Evolutionary conservation across 2,113 vertebrate genomes (phyloP), one percentile per base, ranked within the genome.

Genomic region (Pachypanchax playfairii): DNA sequence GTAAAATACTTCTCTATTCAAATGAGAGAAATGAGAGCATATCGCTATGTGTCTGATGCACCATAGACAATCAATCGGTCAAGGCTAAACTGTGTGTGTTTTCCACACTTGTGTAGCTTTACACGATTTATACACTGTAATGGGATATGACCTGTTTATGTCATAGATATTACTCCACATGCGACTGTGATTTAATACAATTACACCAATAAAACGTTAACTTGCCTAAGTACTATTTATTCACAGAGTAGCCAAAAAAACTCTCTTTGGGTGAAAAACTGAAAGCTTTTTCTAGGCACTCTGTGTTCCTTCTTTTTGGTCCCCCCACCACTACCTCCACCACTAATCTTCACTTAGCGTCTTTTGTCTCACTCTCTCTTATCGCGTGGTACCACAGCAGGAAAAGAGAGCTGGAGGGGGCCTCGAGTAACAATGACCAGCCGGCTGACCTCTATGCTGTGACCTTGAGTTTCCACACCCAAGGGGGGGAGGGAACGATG

Each of bases 311-410:
- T 79, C 74, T 61, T 28, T 28, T 56, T 64, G 29, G 57, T 49
- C 11, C 13, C 36, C 29, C 51, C 42, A 53, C 38, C 42, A 33
- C 42, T 35, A 26, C 33, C 24, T 53, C 20, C 20, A 47, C 17
- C 68, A 63, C 77, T 55, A 68, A 79, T 77, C 79, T 61, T 95
- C 93, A 94, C 93, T 96, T 96, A 95, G 91, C 66, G 36, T 92
- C 92, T 90, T 94, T 96, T 97, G 94, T 96, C 93, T 93, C 88
- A 78, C 79, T 79, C 91, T 84, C 81, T 87, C 93, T 96, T 95
- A 97, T 97, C 95, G 93, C 75, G 65, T 83, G 91, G 91, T 88
- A 91, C 91, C 92, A 93, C 87, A 91, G 94, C 95, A 96, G 96
- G 96, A 98, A 92, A 77, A 84, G 77, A 80, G 84, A 84, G 85